Evolutionary conservation across 2,113 vertebrate genomes (phyloP), one percentile per base, ranked within the genome.

Genomic region (Harpagus bidentatus): DNA sequence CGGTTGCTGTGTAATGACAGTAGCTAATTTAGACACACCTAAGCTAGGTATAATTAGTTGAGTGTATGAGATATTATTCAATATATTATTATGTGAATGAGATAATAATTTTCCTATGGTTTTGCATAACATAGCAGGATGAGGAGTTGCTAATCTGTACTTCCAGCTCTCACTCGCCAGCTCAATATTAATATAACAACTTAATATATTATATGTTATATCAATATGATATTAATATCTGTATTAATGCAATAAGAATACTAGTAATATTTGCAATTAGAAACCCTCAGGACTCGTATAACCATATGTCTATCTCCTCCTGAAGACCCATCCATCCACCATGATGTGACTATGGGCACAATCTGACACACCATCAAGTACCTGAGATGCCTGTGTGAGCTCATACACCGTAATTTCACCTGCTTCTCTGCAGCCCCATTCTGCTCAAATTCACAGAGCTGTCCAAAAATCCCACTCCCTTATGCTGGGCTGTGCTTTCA

Each of bases 81-180:
- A 90, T 81, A 76, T 71, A 76, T 88, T 93, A 90, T 90, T 81
- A 88, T 58, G 63, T 81, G 88, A 95, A 88, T 62, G 56, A 87
- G 65, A 86, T 53, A 70, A 88, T 71, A 63, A 88, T 73, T 95
- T 93, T 94, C 58, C 40, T 82, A 34, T 62, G 53, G 40, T 62
- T 56, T 94, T 93, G 81, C 62, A 65, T 76, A 89, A 76, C 42
- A 53, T 6, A 86, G 81, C n/a, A 72, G 74, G 48, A 65, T 69
- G 53, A 80, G 62, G 55, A 91, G 52, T 66, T 93, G 89, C 31
- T 80, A 72, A 87, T 70, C 88, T 69, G 61, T 59, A 43, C 61
- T 86, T 65, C 32, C 91, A 93, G 69, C 29, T 84, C 80, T 88
- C 55, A 71, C n/a, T 82, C 88, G 72, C 86, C 61, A 79, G 42